Conservation (phyloP, 2,888 invertebrate species). For the Oscheius sp. region DNA sequence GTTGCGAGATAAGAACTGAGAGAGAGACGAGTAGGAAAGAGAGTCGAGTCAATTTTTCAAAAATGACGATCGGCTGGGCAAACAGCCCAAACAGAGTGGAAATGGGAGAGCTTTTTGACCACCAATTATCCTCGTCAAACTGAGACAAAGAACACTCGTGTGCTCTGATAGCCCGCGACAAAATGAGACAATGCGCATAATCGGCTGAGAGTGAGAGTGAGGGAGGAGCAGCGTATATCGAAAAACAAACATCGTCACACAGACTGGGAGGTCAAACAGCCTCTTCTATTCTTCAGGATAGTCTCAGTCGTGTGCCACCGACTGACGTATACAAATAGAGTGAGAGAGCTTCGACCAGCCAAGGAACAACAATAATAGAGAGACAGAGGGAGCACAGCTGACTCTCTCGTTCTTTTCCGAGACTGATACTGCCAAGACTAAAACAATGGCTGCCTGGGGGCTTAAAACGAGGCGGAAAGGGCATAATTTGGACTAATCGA, state of each 20-base stretch:
- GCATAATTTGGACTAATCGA: no score
- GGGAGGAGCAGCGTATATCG: conserved; percentile 13
- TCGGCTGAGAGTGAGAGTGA: conserved; percentile 5
- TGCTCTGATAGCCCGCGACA: no score
- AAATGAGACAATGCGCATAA: conserved; percentile 22
- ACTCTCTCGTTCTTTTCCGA: background rate
- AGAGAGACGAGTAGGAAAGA: background rate
- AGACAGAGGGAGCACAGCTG: background rate
- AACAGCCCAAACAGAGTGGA: background rate
- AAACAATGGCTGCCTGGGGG: no score
- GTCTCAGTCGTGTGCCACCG: background rate
- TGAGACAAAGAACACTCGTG: no score
- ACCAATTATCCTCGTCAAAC: no score
- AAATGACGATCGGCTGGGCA: conserved; percentile 1
- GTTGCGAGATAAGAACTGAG: background rate
- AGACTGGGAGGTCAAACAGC: background rate
- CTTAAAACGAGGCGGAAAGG: no score
- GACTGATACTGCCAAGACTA: no score
- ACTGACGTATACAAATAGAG: background rate
- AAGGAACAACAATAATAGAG: background rate
- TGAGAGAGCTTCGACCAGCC: background rate
- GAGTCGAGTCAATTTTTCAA: background rate
- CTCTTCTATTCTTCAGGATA: background rate
- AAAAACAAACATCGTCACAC: conserved; percentile 32
- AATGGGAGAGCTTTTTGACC: background rate